Evolutionary conservation across 2,888 invertebrate species (phyloP), one percentile per base, ranked within the genome.

Genomic region (Eugnorisma glareosa): DNA sequence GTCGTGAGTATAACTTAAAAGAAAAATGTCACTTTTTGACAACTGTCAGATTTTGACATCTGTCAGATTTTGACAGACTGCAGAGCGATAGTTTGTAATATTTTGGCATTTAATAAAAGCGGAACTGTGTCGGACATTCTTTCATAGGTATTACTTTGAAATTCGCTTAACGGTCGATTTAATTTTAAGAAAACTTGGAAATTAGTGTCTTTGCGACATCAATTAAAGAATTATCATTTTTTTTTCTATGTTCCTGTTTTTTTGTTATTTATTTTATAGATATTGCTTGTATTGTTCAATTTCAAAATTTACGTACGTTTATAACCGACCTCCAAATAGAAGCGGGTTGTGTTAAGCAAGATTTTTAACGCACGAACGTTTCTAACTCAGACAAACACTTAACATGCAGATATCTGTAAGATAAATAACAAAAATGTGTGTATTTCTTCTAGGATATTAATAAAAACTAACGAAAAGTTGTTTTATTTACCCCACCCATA

Each of bases 81-180:
- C 80, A 6, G 28, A 31, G 83, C 83, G 71, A 68, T 67, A 54
- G 79, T 72, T 82, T 59, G 18, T 61, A 37, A 28, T 51, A 64
- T 67, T 31, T 61, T 21, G 63, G 18, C 5, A 35, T 43, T 37
- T 13, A 31, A 18, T 21, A 11, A 35, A 45, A 68, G 81, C 48
- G 81, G 43, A 59, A 78, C 84, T 87, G 87, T 79, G 37, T 87
- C 80, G 87, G 87, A 87, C 87, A 81, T 57, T 48, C 45, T 6
- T 15, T 31, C 57, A 3, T 11, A 31, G 11, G 45, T 28, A 18
- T 40, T 57, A 15, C 0, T 43, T 54, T 10, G 8, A 35, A 18
- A 45, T 40, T 51, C 18, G 10, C 2, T 70, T 70, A 2, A 43
- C 28, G 70, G 45, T 45, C 1, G 11, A n/a, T 28, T 69, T 54